phyloP scores from a whole-genome alignment of 2,797 vertebrate genomes.

The Hylomyscus alleni region DNA sequence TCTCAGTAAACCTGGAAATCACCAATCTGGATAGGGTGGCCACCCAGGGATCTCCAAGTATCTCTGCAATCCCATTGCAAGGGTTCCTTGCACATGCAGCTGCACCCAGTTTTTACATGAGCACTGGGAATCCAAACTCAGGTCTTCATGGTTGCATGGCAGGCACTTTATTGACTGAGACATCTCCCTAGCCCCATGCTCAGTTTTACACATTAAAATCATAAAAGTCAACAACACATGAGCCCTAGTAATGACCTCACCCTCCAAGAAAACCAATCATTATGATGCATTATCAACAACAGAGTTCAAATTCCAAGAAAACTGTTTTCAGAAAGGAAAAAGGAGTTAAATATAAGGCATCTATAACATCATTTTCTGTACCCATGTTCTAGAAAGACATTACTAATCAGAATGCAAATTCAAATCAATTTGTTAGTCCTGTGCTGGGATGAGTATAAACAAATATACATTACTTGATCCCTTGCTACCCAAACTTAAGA shows the following conservation, averaged over 20 bases:
- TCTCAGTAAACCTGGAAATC: neutral
- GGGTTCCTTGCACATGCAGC: too few relatives aligned
- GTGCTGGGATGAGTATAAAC: neutral
- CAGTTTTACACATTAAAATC: neutral
- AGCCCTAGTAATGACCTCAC: neutral
- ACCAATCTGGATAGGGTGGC: neutral
- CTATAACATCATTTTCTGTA: conserved; percentile 4
- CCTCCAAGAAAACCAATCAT: conserved; percentile 24
- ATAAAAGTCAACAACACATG: conserved; percentile 29
- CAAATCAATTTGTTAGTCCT: conserved; percentile 58
- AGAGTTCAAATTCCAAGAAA: conserved; percentile 49
- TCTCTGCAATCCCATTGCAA: neutral
- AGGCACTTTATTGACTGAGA: neutral
- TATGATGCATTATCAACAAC: neutral
- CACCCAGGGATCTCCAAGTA: neutral
- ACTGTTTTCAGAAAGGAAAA: conserved; percentile 28
- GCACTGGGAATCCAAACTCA: neutral
- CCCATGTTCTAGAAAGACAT: neutral
- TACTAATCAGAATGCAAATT: conserved; percentile 64
- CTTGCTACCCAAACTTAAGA: conserved; percentile 41
- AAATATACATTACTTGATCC: neutral
- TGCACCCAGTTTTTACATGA: neutral
- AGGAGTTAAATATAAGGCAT: neutral
- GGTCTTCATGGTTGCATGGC: neutral
- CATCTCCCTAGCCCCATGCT: neutral